Conservation (phyloP, 2,113 vertebrate genomes). For the Sturnira hondurensis region DNA sequence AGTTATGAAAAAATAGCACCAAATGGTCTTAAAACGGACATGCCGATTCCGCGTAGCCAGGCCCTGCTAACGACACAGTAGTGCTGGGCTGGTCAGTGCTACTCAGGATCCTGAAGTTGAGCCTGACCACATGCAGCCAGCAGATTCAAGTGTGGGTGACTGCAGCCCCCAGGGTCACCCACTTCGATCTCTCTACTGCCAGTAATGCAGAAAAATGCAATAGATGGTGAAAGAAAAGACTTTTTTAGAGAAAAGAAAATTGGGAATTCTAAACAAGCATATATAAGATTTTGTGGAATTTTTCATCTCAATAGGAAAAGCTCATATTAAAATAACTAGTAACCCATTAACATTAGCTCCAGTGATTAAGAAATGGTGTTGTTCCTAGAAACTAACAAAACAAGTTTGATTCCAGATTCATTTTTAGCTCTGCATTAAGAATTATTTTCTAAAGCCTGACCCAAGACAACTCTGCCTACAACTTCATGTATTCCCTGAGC, state of each 20-base stretch:
- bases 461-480: neutral
- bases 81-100: fast-evolving
- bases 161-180: neutral
- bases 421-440: neutral
- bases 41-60: neutral
- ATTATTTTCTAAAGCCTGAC: constrained; percentile 6
- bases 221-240: neutral
- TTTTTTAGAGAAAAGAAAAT: neutral
- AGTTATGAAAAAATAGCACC: neutral
- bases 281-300: neutral
- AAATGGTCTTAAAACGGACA: neutral
- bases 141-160: neutral
- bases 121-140: neutral
- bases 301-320: neutral
- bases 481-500: neutral
- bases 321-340: neutral
- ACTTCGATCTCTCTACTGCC: neutral
- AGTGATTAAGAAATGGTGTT: neutral
- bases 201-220: neutral
- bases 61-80: fast-evolving
- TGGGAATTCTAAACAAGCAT: neutral
- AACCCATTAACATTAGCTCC: neutral
- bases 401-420: neutral
- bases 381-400: neutral
- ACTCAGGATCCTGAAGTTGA: neutral